phyloP scores from a whole-genome alignment of 2,797 vertebrate genomes.

The Sus cebifrons region DNA sequence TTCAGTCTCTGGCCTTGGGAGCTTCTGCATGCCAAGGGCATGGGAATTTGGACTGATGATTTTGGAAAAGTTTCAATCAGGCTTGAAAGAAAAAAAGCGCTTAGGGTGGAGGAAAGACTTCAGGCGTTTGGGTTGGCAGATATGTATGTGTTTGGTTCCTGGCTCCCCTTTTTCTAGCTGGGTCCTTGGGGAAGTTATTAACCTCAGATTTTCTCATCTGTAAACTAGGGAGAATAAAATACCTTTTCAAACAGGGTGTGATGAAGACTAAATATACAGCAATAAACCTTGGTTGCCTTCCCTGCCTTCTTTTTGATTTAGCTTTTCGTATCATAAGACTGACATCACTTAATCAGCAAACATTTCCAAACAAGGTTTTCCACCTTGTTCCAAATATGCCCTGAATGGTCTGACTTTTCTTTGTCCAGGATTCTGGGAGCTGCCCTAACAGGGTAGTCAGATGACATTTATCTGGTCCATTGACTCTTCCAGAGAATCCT shows the following conservation, averaged over 20 bases:
- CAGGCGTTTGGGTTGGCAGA: background rate
- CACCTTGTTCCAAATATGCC: background rate
- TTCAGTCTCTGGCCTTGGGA: too few relatives aligned
- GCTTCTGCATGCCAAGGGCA: too few relatives aligned
- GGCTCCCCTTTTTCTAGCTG: background rate
- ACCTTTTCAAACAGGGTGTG: background rate
- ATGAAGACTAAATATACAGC: background rate
- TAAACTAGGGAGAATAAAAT: background rate
- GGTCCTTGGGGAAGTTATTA: background rate
- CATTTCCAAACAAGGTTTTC: background rate
- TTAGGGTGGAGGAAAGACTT: fast-evolving
- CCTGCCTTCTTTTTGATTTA: conserved; percentile 32
- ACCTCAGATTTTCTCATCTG: conserved; percentile 11
- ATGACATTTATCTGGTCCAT: background rate
- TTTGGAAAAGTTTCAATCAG: background rate
- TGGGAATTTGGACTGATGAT: background rate
- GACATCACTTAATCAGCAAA: conserved; percentile 19
- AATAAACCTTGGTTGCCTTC: background rate
- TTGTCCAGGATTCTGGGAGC: background rate
- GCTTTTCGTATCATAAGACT: background rate
- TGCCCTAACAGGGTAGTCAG: background rate
- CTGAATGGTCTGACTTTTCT: background rate
- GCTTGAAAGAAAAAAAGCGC: background rate
- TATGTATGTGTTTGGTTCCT: background rate
- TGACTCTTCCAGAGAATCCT: background rate